Conservation (phyloP, 1,140 invertebrate genomes). For the Olivierus martensii region DNA sequence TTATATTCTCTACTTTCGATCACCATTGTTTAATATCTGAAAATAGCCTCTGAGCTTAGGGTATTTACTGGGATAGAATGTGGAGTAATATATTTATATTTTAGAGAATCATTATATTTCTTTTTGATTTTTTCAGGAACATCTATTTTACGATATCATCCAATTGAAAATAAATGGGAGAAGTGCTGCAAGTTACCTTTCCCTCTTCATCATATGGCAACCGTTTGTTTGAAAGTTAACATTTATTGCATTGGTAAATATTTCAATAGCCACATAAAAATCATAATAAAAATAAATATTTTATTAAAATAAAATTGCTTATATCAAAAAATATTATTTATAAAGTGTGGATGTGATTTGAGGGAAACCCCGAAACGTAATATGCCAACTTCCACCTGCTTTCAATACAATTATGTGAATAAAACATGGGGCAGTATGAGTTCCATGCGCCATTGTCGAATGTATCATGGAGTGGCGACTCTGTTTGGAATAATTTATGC, state of each 20-base stretch:
- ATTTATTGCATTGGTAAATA: background rate
- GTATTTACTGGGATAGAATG: no score
- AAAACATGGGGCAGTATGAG: background rate
- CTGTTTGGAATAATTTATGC: background rate
- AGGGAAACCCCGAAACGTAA: background rate
- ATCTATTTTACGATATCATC: background rate
- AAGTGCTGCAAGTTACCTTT: background rate
- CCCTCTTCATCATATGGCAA: background rate
- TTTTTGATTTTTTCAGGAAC: background rate
- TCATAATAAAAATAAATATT: no score
- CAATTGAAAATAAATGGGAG: background rate
- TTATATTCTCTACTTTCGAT: no score
- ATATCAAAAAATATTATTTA: no score
- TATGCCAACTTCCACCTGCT: background rate
- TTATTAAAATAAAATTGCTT: no score
- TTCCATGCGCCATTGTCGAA: background rate
- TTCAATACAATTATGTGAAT: background rate
- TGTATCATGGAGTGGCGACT: background rate
- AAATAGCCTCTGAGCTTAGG: no score
- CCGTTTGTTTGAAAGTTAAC: background rate
- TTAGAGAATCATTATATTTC: no score
- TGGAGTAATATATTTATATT: no score
- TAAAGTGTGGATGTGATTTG: constrained; percentile 1
- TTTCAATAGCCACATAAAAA: no score
- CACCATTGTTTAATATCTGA: no score